Evolutionary conservation across 2,797 vertebrate genomes (phyloP).

Genomic region (Paratrypauchen microcephalus): DNA sequence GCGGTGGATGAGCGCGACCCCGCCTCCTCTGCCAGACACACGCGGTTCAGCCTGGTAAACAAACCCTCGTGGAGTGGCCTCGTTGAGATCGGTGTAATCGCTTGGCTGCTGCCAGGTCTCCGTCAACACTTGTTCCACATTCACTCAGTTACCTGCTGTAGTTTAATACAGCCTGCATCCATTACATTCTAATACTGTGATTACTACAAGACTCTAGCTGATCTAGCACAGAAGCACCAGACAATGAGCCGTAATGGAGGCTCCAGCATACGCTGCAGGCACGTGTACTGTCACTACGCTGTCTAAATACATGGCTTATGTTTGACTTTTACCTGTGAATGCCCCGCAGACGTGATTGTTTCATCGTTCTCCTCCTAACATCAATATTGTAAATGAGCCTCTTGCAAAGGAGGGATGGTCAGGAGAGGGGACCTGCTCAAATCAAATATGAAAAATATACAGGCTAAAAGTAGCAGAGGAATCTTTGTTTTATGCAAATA

Average conservation of each 20-base stretch:
- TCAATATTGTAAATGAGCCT: constrained; percentile 80
- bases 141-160: background rate
- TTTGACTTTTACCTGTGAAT: constrained; percentile 79
- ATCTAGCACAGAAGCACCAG: constrained; percentile 50
- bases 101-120: too few species aligned
- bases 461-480: constrained; percentile 62
- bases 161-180: background rate
- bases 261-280: constrained; percentile 76
- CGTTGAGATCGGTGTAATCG: too few species aligned
- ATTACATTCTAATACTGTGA: background rate
- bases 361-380: constrained; percentile 71
- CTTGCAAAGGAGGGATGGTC: constrained; percentile 60
- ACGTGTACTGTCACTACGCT: constrained; percentile 32
- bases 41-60: too few species aligned
- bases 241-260: constrained; percentile 76
- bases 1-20: too few species aligned
- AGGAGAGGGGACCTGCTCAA: constrained; percentile 60
- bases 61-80: too few species aligned
- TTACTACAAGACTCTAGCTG: constrained; percentile 3
- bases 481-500: constrained; percentile 73
- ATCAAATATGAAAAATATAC: constrained; percentile 71
- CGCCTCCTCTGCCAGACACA: too few species aligned
- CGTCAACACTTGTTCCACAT: background rate
- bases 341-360: constrained; percentile 73
- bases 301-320: constrained; percentile 75